Evolutionary conservation across 2,797 vertebrate genomes (phyloP).

Genomic region (Fistularia tabacaria): DNA sequence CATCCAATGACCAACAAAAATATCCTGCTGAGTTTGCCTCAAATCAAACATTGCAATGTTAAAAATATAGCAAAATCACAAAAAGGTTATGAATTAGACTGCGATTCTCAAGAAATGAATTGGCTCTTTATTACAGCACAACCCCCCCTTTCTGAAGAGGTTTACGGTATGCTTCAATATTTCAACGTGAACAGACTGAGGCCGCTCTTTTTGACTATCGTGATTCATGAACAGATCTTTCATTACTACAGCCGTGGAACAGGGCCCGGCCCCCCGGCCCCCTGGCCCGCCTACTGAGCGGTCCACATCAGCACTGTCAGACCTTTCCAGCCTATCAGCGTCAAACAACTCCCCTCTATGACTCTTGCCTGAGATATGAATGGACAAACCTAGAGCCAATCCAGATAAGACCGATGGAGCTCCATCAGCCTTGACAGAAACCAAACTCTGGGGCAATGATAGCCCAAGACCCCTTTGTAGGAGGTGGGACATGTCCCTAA

Average conservation of each 20-base stretch:
- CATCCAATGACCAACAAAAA: no score
- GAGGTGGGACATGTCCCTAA: no score
- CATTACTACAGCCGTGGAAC: conserved; percentile 26
- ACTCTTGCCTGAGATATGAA: conserved; percentile 45
- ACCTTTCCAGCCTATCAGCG: conserved; percentile 60
- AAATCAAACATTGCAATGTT: no score
- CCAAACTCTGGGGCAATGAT: conserved; percentile 29
- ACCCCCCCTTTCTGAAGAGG: no score
- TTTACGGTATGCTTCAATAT: no score
- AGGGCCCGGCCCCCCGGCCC: conserved; percentile 13
- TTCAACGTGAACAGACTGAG: no score
- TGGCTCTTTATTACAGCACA: background rate
- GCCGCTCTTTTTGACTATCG: background rate
- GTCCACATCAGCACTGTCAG: conserved; percentile 74
- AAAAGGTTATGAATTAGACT: no score
- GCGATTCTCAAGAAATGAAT: background rate
- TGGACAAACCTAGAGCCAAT: conserved; percentile 64
- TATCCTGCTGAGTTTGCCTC: no score
- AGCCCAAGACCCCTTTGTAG: background rate
- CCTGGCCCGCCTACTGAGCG: conserved; percentile 44
- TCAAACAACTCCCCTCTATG: conserved; percentile 62
- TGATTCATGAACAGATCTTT: conserved; percentile 10
- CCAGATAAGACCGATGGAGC: conserved; percentile 24
- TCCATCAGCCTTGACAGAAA: conserved; percentile 57
- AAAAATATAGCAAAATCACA: no score